A percentile compares a stretch with the other conserved stretches of the same genome.
Evolutionary conservation across 2,888 invertebrate genomes (phyloP).

Genomic region (Prosapia bicincta): DNA sequence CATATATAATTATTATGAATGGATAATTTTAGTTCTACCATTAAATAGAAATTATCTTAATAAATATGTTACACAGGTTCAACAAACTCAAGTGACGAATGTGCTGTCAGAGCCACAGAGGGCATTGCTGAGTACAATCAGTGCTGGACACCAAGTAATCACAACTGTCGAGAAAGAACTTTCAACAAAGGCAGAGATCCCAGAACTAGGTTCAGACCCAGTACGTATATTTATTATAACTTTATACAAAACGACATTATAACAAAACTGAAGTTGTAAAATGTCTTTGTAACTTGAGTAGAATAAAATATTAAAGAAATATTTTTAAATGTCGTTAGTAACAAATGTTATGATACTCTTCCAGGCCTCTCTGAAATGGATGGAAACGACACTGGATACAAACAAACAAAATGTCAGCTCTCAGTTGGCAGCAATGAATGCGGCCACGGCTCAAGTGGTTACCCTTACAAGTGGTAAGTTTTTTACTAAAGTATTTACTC

Average conservation of each 20-base stretch:
- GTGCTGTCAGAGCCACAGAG: constrained; percentile 88
- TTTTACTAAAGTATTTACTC: too few species aligned
- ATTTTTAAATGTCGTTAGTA: too few species aligned
- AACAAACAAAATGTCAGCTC: constrained; percentile 95
- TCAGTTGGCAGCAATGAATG: constrained; percentile 98
- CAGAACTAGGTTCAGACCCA: constrained; percentile 77
- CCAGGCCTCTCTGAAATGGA: constrained; percentile 84
- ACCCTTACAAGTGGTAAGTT: constrained; percentile 72
- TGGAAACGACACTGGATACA: constrained; percentile 89
- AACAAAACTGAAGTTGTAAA: too few species aligned
- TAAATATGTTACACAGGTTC: constrained; percentile 53
- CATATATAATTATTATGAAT: too few species aligned
- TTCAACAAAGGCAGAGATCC: constrained; percentile 57
- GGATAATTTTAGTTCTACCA: too few species aligned
- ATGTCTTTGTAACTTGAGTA: too few species aligned
- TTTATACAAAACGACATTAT: background rate
- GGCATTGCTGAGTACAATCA: constrained; percentile 87
- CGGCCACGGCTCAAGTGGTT: constrained; percentile 96
- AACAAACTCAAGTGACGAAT: constrained; percentile 81
- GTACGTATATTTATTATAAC: constrained; percentile 37
- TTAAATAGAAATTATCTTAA: too few species aligned
- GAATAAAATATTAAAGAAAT: too few species aligned
- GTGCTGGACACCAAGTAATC: constrained; percentile 83
- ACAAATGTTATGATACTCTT: constrained; percentile 18
- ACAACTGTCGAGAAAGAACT: constrained; percentile 80